Conservation (phyloP, 2,113 vertebrate genomes). For the Bagarius yarrelli region DNA sequence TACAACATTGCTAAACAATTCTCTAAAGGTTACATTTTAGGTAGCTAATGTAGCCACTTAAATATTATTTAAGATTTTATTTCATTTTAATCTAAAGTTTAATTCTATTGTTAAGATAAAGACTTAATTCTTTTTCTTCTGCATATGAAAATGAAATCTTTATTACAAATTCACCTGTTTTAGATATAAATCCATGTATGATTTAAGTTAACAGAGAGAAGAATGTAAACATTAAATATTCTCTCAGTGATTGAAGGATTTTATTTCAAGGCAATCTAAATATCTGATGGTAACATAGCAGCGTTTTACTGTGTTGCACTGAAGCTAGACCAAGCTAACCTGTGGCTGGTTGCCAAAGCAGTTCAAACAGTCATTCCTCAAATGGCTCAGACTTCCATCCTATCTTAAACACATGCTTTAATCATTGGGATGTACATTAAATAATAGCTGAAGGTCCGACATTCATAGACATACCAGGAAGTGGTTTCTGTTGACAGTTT, state of each 20-base stretch:
- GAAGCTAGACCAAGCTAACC: too few relatives aligned
- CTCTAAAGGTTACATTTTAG: neutral
- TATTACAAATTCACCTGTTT: neutral
- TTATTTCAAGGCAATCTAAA: neutral
- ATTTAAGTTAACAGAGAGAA: too few relatives aligned
- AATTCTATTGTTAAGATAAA: too few relatives aligned
- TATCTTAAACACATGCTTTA: neutral
- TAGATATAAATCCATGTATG: neutral
- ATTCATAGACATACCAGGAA: neutral
- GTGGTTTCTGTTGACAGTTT: neutral
- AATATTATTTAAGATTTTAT: neutral
- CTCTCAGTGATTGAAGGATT: neutral
- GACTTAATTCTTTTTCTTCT: too few relatives aligned
- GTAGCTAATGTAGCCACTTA: neutral
- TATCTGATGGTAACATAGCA: neutral
- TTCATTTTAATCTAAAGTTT: neutral
- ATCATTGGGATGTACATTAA: neutral
- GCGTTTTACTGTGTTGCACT: neutral
- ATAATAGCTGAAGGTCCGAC: neutral
- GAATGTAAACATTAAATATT: neutral
- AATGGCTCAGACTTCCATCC: neutral
- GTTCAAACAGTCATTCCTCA: conserved; percentile 22
- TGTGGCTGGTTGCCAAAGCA: conserved; percentile 21
- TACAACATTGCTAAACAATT: neutral
- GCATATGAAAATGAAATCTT: too few relatives aligned